These are phyloP conservation scores for Emberiza fucata DNA, from an alignment of 2,113 vertebrate genomes.

Conservation along the genomic window DNA sequence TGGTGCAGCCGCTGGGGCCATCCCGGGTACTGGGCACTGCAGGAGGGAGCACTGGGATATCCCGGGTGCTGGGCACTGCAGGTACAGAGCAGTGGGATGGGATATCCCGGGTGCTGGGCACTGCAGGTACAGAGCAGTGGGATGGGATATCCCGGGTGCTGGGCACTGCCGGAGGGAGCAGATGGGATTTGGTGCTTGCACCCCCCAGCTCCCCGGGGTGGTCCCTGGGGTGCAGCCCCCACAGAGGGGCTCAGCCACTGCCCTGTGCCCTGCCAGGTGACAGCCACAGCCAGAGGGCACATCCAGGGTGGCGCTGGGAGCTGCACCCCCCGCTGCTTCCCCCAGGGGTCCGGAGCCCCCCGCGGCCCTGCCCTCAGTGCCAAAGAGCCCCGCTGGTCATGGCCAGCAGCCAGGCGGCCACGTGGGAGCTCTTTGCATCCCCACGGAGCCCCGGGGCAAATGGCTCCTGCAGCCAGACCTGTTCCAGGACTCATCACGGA, in stretches of 20 bases:
- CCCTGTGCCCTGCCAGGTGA: fast-evolving
- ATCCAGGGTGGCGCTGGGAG: background rate
- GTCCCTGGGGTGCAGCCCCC: background rate
- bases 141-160: too few species aligned
- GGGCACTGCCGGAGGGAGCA: background rate
- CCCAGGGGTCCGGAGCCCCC: fast-evolving
- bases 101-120: too few species aligned
- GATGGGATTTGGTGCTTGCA: background rate
- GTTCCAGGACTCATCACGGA: background rate
- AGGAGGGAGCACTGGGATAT: too few species aligned
- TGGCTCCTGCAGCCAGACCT: conserved; percentile 50
- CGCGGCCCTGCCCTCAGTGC: fast-evolving
- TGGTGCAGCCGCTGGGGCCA: fast-evolving
- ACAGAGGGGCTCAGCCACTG: fast-evolving
- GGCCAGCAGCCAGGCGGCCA: background rate
- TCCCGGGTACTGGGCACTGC: background rate
- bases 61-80: too few species aligned
- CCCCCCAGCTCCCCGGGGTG: fast-evolving
- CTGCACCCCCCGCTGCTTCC: background rate
- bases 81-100: too few species aligned
- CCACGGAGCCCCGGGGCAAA: background rate
- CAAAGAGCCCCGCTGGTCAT: fast-evolving
- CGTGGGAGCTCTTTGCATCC: background rate
- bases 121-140: too few species aligned
- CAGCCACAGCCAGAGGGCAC: background rate